These are phyloP conservation scores for Polietes domitor DNA, from an alignment of 2,888 invertebrate species.

Conservation along the genomic window DNA sequence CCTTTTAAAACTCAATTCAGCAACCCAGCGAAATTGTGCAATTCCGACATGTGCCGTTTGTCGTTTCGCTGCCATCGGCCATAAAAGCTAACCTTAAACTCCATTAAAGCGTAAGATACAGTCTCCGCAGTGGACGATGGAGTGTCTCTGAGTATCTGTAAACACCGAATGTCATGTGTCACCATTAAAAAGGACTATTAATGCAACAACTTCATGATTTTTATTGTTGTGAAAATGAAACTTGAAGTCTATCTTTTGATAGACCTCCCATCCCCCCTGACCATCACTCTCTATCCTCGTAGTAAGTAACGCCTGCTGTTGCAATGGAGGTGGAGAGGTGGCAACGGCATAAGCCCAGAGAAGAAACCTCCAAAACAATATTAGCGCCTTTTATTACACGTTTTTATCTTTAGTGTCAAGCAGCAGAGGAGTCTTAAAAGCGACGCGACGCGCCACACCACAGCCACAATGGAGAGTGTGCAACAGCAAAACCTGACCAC, in stretches of 20 bases:
- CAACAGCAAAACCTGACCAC: conserved; percentile 56
- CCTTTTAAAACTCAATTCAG: neutral
- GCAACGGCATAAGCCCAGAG: neutral
- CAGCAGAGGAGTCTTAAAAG: conserved; percentile 26
- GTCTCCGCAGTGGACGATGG: neutral
- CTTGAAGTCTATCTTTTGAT: neutral
- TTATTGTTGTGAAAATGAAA: conserved; percentile 23
- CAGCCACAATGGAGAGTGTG: neutral
- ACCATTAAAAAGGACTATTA: conserved; percentile 27
- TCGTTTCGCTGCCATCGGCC: neutral
- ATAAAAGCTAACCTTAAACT: conserved; percentile 2
- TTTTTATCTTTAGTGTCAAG: conserved; percentile 53
- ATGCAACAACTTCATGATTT: conserved; percentile 25
- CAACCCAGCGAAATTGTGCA: neutral
- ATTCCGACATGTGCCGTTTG: neutral
- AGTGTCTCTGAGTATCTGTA: conserved; percentile 3
- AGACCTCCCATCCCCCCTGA: neutral
- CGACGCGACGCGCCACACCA: neutral
- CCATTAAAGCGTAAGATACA: conserved; percentile 6
- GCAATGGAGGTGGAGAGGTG: too few species aligned
- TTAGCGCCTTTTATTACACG: conserved; percentile 64
- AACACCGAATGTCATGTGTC: conserved; percentile 31
- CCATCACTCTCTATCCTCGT: too few species aligned
- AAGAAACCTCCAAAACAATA: conserved; percentile 41
- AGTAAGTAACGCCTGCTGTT: too few species aligned